Evolutionary conservation across 2,797 vertebrate species (phyloP).

Genomic region (Mus spretus): DNA sequence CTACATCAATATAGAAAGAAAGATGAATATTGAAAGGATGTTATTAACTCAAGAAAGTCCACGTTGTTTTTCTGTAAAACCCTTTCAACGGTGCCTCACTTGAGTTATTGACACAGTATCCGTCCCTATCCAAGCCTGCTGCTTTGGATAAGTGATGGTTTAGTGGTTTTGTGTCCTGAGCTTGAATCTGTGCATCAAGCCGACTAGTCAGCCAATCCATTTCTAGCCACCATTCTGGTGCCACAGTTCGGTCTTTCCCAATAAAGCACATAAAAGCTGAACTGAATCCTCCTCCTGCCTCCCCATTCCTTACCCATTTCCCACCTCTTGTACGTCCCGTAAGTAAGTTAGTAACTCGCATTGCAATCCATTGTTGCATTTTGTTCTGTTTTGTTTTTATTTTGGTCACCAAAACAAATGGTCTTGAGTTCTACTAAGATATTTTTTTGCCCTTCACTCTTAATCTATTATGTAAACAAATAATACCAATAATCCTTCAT

Average conservation of each 20-base stretch:
- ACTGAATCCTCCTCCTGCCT: not conserved
- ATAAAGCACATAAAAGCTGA: not conserved
- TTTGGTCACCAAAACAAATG: conserved; percentile 35
- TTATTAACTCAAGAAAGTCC: not conserved
- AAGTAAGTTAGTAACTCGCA: conserved; percentile 37
- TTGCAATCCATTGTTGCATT: not conserved
- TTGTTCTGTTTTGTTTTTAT: not conserved
- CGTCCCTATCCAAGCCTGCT: not conserved
- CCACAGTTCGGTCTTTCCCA: not conserved
- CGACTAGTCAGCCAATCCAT: not conserved
- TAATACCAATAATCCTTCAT: conserved; percentile 26
- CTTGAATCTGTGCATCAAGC: not conserved
- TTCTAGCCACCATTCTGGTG: not conserved
- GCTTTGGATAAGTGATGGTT: not conserved
- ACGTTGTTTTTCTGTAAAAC: not conserved
- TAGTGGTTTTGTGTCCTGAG: not conserved
- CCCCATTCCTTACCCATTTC: not conserved
- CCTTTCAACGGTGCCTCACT: not conserved
- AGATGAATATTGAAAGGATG: not conserved
- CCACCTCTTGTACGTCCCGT: not conserved
- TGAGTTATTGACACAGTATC: not conserved
- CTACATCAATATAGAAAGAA: not conserved
- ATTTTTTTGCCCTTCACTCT: conserved; percentile 20
- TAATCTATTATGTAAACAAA: conserved; percentile 17
- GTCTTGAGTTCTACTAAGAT: not conserved